Base-by-base conservation (phyloP, 2,113 vertebrate species). In the Megaceryle torquata region DNA sequence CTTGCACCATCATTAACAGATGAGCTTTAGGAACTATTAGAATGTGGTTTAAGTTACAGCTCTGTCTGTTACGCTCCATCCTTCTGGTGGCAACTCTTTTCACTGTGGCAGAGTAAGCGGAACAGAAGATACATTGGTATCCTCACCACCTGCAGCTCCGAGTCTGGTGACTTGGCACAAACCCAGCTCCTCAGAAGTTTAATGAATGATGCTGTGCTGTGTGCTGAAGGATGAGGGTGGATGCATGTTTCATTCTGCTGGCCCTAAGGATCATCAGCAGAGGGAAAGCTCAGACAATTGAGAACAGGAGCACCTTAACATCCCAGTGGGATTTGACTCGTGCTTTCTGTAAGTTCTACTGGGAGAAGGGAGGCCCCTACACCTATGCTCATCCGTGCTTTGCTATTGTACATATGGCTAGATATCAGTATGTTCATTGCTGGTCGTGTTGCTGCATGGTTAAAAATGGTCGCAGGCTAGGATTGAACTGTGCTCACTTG, bases 21-120 rank as follows among this genome's bases (percentile, higher is more conserved):
- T 88, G 78, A 88, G 75, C 75, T 86, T 86, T 64, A 79, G 60
- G 51, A 93, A 39, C 81, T 82, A 6, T 82, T 82, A 81, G 7
- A 0, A 87, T 79, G 57, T 43, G 89, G 78, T 93, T 75, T 54
- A 91, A 91, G 81, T 87, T 84, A 75, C 3, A 78, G 65, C 57
- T 94, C 84, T 77, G 81, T 87, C 95, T 74, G 89, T 60, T 83
- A 6, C 3, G 63, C 44, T 31, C 57, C 53, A 21, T 75, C 57
- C 78, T 76, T 59, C 79, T 92, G 82, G 59, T 26, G 46, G 71
- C 54, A 61, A 46, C 11, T 68, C 20, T 78, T 90, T 44, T 82
- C 31, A 35, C 24, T 29, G 44, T 57, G 50, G 85, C 82, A 91
- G 85, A 77, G 53, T 31, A 77, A 88, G 68, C 81, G 81, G 85